phyloP scores from a whole-genome alignment of 2,888 invertebrate genomes.

The Clistopyga incitator region DNA sequence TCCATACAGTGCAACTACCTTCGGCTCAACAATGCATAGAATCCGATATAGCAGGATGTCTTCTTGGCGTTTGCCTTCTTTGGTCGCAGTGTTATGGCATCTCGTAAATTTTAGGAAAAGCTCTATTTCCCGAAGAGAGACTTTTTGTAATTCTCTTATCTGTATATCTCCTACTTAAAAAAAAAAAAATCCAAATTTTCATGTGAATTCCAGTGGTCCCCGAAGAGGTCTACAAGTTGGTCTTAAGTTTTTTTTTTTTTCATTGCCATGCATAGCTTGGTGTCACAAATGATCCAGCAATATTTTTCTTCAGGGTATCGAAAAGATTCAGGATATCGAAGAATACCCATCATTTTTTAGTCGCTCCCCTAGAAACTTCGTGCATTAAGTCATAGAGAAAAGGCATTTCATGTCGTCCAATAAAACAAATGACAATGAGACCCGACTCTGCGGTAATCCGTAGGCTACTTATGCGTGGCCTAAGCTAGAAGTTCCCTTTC shows the following conservation, averaged over 20 bases:
- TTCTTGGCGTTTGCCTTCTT: slow-evolving; percentile 30
- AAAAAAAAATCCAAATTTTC: no score
- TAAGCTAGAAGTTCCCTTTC: background rate
- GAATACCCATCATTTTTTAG: no score
- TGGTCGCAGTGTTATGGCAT: background rate
- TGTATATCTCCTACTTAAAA: no score
- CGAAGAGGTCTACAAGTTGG: no score
- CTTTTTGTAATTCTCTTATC: no score
- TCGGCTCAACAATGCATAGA: slow-evolving; percentile 8
- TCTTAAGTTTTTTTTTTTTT: no score
- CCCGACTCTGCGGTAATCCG: background rate
- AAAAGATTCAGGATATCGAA: no score
- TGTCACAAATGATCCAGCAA: no score
- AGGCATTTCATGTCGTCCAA: background rate
- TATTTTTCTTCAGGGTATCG: no score
- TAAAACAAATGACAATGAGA: background rate
- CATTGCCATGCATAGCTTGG: no score
- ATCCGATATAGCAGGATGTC: slow-evolving; percentile 14
- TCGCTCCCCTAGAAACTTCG: no score
- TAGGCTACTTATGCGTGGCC: background rate
- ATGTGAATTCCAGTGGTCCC: no score
- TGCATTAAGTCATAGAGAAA: background rate
- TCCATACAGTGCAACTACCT: slow-evolving; percentile 48
- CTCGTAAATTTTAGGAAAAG: slow-evolving; percentile 19
- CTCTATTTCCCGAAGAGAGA: background rate